Evolutionary conservation across 2,113 vertebrate species (phyloP).

Genomic region (Zosterops pallidus): DNA sequence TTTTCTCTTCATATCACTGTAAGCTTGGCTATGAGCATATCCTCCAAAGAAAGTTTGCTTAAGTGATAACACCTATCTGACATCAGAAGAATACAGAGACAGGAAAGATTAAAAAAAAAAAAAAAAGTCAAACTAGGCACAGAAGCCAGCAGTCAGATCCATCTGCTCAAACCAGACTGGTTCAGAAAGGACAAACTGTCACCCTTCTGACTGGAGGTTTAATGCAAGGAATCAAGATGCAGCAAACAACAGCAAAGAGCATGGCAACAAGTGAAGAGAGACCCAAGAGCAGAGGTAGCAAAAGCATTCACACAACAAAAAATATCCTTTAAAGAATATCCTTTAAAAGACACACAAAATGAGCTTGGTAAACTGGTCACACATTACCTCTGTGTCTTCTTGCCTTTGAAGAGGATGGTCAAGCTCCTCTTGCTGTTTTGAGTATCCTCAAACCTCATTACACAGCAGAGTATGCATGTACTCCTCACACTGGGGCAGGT

Average conservation of each 20-base stretch:
- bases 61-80: neutral
- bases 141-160: neutral
- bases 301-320: neutral
- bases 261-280: fast-evolving
- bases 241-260: neutral
- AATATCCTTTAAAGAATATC: neutral
- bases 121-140: neutral
- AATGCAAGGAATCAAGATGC: fast-evolving
- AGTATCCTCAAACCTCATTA: neutral
- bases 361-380: neutral
- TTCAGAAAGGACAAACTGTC: neutral
- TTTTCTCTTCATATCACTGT: neutral
- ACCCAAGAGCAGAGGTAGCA: neutral
- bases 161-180: neutral
- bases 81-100: neutral
- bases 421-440: neutral
- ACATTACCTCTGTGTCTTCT: neutral
- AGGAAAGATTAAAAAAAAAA: neutral
- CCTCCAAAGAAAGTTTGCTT: neutral
- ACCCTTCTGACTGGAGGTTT: neutral
- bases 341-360: neutral
- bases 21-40: neutral
- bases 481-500: neutral
- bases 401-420: neutral
- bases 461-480: neutral